Conservation (phyloP, 2,113 vertebrate genomes). For the Pygoscelis antarcticus region DNA sequence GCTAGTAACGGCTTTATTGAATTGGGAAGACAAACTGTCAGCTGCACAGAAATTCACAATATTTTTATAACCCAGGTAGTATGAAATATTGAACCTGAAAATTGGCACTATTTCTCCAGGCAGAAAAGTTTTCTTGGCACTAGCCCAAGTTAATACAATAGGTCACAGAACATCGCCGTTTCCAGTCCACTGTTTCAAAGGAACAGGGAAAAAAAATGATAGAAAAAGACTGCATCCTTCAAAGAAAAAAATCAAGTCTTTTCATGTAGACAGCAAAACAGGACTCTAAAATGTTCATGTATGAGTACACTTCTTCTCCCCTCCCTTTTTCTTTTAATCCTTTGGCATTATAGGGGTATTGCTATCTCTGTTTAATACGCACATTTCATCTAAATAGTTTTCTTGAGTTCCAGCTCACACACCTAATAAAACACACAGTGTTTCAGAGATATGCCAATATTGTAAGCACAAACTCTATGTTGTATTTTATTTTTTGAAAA, state of each 20-base stretch:
- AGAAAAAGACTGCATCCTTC: not conserved
- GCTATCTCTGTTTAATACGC: not conserved
- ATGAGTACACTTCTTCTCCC: not conserved
- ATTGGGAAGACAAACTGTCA: not conserved
- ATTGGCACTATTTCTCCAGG: constrained; percentile 3
- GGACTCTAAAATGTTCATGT: not conserved
- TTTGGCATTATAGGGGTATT: not conserved
- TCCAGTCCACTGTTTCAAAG: not conserved
- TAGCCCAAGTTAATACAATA: constrained; percentile 21
- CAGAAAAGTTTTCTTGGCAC: constrained; percentile 36
- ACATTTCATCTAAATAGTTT: not conserved
- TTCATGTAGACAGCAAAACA: not conserved
- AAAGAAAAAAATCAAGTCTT: not conserved
- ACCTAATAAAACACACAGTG: not conserved
- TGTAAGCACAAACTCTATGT: not conserved
- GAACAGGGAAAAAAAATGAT: not conserved
- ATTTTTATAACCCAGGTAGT: constrained; percentile 1
- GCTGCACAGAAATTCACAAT: not conserved
- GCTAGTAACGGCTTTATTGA: not conserved
- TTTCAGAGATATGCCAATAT: not conserved
- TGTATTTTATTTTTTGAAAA: not conserved
- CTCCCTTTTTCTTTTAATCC: not conserved
- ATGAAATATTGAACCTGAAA: constrained; percentile 41
- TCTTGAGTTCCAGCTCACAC: not conserved
- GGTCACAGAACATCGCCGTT: not conserved